These are phyloP conservation scores for Haliclona indistincta DNA, from an alignment of 37 sponge, comb jelly and placozoan genomes.

Conservation along the genomic window DNA sequence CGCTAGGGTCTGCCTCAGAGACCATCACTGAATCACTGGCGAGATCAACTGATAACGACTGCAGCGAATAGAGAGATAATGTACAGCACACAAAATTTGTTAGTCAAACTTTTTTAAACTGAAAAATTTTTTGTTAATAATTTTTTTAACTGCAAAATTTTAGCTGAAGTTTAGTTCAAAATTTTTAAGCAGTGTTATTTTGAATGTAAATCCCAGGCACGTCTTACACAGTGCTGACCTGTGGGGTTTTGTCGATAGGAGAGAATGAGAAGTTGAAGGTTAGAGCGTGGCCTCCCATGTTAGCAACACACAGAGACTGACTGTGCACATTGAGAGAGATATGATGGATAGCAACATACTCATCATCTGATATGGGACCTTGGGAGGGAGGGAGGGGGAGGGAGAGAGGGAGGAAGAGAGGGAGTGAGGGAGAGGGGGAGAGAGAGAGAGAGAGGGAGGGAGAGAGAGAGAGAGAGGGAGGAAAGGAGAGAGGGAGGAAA, in stretches of 20 bases:
- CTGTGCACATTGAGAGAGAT: conserved; percentile 21
- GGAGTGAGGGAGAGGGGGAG: neutral
- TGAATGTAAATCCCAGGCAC: too few relatives aligned
- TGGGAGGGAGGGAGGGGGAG: conserved; percentile 1
- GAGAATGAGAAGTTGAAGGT: conserved; percentile 41
- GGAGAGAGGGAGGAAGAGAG: neutral
- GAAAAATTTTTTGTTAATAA: too few relatives aligned
- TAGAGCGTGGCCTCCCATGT: conserved; percentile 41
- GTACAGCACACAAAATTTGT: too few relatives aligned
- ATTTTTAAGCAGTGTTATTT: too few relatives aligned
- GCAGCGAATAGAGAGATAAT: too few relatives aligned
- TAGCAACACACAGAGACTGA: conserved; percentile 43
- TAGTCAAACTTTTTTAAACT: too few relatives aligned
- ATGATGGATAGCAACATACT: conserved; percentile 15
- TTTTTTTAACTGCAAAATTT: too few relatives aligned
- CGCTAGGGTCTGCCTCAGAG: neutral
- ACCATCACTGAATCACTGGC: neutral
- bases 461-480: conserved; percentile 8
- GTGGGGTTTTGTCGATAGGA: neutral
- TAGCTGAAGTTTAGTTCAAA: too few relatives aligned
- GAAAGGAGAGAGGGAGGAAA: neutral
- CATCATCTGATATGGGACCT: neutral
- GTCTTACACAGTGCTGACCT: conserved; percentile 9
- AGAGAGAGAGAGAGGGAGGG: neutral
- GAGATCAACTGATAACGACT: neutral